These are phyloP conservation scores for Aythya baeri DNA, from an alignment of 2,113 vertebrate species.

Conservation along the genomic window DNA sequence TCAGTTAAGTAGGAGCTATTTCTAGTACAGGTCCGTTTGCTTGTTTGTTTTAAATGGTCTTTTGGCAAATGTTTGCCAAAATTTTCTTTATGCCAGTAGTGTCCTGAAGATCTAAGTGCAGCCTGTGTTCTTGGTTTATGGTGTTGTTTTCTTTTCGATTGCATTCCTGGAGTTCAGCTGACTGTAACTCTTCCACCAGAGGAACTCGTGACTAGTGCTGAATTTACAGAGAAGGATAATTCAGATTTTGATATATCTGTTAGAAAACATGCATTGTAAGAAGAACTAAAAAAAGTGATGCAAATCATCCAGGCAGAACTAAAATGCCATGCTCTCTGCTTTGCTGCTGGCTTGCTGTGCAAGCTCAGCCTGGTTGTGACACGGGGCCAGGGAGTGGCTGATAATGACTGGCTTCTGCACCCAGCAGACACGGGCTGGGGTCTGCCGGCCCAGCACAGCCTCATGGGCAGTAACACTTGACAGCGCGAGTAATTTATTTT, in stretches of 20 bases:
- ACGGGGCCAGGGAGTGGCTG: fast-evolving
- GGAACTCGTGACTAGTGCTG: neutral
- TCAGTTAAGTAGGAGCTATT: neutral
- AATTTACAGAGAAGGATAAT: neutral
- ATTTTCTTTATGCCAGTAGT: neutral
- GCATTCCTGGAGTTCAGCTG: neutral
- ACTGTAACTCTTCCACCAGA: neutral
- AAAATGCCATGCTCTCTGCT: neutral
- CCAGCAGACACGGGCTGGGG: neutral
- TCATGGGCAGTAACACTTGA: neutral
- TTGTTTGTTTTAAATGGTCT: neutral
- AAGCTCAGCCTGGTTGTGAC: too few relatives aligned
- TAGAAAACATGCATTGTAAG: neutral
- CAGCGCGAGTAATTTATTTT: neutral
- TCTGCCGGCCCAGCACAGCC: fast-evolving
- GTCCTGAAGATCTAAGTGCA: neutral
- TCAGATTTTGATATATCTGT: neutral
- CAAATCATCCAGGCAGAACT: neutral
- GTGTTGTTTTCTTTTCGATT: neutral
- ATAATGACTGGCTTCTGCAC: neutral
- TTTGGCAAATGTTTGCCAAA: neutral
- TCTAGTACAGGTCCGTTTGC: neutral
- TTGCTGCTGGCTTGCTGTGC: fast-evolving
- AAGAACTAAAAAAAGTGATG: neutral
- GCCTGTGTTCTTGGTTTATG: neutral